A percentile compares a stretch with the other conserved stretches of the same genome.
phyloP scores from a whole-genome alignment of 1,140 invertebrate genomes.

The Ptiloglossa arizonensis region DNA sequence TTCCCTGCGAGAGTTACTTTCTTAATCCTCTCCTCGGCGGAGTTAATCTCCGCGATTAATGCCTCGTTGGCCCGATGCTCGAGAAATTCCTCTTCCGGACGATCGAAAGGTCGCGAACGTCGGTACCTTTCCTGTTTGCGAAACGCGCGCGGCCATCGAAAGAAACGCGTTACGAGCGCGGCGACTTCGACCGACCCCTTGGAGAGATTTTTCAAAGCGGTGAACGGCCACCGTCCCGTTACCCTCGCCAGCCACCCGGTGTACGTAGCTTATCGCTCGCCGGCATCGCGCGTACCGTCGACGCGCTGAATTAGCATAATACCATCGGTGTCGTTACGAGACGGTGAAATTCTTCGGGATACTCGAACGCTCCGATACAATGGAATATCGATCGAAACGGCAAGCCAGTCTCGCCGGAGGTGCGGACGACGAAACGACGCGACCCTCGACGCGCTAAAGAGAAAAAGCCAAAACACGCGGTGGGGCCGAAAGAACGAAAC shows the following conservation, averaged over 20 bases:
- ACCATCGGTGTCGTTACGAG: constrained; percentile 59
- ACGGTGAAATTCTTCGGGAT: constrained; percentile 53
- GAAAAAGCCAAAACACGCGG: not conserved
- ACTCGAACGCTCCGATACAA: constrained; percentile 63
- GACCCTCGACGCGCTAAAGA: constrained; percentile 42
- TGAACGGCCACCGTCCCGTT: not conserved
- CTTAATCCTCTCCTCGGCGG: constrained; percentile 68
- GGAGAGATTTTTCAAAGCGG: too few relatives aligned
- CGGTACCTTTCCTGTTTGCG: not conserved
- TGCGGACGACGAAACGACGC: constrained; percentile 47
- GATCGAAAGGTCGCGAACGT: too few relatives aligned
- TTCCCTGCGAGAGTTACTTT: constrained; percentile 61
- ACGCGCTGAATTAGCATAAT: constrained; percentile 73
- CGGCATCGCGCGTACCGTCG: constrained; percentile 40
- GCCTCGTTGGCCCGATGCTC: constrained; percentile 41
- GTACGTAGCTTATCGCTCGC: constrained; percentile 54
- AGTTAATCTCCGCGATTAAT: constrained; percentile 70
- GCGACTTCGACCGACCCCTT: not conserved
- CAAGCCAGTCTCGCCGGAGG: constrained; percentile 37
- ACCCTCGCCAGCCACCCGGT: not conserved
- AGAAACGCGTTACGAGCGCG: too few relatives aligned
- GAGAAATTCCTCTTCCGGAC: constrained; percentile 4
- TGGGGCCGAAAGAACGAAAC: not conserved
- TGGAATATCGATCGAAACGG: constrained; percentile 65
- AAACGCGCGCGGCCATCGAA: not conserved